Conservation (phyloP, 2,888 invertebrate genomes). For the Rotaria magnacalcarata region DNA sequence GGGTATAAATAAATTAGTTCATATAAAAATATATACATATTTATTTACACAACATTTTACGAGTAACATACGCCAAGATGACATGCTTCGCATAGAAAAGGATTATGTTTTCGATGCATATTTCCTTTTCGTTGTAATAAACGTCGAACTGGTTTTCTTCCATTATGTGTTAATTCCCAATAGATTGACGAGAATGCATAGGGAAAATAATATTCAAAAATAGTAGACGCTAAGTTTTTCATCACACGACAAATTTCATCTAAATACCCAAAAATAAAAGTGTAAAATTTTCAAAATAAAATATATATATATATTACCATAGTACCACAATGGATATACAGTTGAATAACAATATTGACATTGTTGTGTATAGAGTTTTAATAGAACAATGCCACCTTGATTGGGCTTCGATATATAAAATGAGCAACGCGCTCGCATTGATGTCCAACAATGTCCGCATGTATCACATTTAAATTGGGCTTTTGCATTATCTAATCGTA, state of each 20-base stretch:
- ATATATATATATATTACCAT: neutral
- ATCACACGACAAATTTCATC: slow-evolving; percentile 8
- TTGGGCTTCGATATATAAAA: neutral
- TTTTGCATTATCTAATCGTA: neutral
- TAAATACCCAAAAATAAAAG: neutral
- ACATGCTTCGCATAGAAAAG: neutral
- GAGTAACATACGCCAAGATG: neutral
- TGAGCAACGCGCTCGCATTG: neutral
- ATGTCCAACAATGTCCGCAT: slow-evolving; percentile 22
- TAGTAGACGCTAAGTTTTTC: neutral
- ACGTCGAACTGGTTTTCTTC: neutral
- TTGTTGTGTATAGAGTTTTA: neutral
- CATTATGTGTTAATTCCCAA: slow-evolving; percentile 1
- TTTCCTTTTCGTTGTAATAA: neutral
- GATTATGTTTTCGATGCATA: neutral
- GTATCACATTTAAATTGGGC: neutral
- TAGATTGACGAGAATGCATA: neutral
- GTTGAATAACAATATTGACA: slow-evolving; percentile 31
- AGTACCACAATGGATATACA: neutral
- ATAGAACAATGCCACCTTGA: neutral
- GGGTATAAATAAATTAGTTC: neutral
- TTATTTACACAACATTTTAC: neutral
- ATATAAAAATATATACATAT: neutral
- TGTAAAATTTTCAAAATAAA: neutral
- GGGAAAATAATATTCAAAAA: neutral